These are phyloP conservation scores for Columba janthina DNA, from an alignment of 2,113 vertebrate species.

Conservation along the genomic window DNA sequence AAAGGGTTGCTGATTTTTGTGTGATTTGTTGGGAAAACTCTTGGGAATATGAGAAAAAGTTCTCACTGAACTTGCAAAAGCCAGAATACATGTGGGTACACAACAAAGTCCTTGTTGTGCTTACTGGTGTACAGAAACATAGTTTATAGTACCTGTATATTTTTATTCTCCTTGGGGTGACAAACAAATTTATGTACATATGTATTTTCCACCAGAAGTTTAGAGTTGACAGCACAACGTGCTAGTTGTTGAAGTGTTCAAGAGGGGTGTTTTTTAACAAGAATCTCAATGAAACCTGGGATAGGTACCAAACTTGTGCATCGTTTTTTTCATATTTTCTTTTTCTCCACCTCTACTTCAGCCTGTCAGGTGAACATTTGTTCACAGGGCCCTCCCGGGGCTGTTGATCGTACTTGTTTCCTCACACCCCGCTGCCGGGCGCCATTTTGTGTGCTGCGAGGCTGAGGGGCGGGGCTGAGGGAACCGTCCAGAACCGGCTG, in stretches of 20 bases:
- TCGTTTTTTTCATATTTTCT: not conserved
- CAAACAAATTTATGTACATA: not conserved
- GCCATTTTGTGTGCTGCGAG: not conserved
- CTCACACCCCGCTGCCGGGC: rapidly evolving
- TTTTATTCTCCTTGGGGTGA: not conserved
- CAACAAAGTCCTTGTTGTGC: not conserved
- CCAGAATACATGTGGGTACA: rapidly evolving
- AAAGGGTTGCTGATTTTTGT: not conserved
- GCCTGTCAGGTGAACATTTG: no score
- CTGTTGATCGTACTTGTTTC: rapidly evolving
- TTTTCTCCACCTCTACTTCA: no score
- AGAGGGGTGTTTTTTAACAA: not conserved
- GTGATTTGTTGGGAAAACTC: not conserved
- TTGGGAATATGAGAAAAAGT: not conserved
- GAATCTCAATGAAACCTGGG: not conserved
- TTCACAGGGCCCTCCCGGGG: rapidly evolving
- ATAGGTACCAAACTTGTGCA: not conserved
- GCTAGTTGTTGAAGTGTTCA: not conserved
- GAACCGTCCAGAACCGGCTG: rapidly evolving
- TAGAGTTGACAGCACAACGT: not conserved
- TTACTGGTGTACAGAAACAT: not conserved
- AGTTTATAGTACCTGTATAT: not conserved
- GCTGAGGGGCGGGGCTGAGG: not conserved
- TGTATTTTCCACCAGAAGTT: constrained; percentile 28
- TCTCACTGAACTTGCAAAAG: not conserved